Conservation (phyloP, 2,797 vertebrate species). For the Buceros bicornis region DNA sequence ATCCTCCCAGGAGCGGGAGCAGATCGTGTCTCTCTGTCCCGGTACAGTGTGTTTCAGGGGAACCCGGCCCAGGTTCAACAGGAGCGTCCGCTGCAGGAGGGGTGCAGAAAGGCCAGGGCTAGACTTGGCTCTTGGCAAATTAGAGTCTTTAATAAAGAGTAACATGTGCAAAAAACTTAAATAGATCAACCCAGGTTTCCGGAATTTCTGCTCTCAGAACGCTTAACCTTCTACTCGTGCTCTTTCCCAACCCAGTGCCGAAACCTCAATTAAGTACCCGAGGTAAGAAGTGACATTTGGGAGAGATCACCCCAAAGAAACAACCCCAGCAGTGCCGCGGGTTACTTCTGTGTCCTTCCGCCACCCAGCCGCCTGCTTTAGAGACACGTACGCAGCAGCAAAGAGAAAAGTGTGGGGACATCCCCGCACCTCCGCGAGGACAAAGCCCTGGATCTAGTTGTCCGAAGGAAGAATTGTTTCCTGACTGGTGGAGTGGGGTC, state of each 20-base stretch:
- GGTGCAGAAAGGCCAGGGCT: constrained; percentile 58
- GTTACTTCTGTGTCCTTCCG: constrained; percentile 77
- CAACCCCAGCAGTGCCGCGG: constrained; percentile 73
- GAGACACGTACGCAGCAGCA: constrained; percentile 77
- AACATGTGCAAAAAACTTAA: constrained; percentile 84
- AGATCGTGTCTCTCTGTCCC: constrained; percentile 10
- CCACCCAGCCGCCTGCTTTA: constrained; percentile 77
- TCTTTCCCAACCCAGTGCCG: constrained; percentile 49
- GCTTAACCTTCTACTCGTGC: constrained; percentile 64
- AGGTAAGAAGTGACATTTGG: constrained; percentile 66
- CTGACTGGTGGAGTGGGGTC: constrained; percentile 49
- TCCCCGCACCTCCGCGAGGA: constrained; percentile 65
- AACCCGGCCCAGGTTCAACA: neutral
- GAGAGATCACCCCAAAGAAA: constrained; percentile 73
- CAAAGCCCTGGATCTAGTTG: constrained; percentile 50
- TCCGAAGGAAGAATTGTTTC: constrained; percentile 56
- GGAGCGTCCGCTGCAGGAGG: constrained; percentile 39
- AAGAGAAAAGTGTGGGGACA: constrained; percentile 59
- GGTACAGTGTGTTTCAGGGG: constrained; percentile 11
- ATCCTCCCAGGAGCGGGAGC: neutral
- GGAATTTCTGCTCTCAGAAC: constrained; percentile 77
- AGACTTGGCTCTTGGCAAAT: constrained; percentile 73
- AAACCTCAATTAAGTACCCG: constrained; percentile 75
- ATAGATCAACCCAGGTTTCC: constrained; percentile 78
- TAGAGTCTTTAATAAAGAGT: constrained; percentile 79